Evolutionary conservation across 2,797 vertebrate genomes (phyloP), one percentile per base, ranked within the genome.

Genomic region (Anguilla megastoma): DNA sequence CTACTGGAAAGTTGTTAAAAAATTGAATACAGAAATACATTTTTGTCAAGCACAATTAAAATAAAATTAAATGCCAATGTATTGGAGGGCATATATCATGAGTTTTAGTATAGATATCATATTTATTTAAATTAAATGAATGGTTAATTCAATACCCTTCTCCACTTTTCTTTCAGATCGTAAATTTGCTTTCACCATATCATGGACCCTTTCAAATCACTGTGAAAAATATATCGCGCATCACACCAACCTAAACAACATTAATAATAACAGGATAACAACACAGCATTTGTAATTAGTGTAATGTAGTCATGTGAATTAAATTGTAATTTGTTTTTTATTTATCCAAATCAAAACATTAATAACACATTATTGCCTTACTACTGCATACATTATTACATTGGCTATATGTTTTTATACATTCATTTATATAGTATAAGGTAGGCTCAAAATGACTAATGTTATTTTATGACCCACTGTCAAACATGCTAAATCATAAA

Each of bases 131-230:
- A 33, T 27, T 12, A 30, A 71, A 71, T 71, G 4, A 33, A 71
- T 71, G 9, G 10, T 12, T 71, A 30, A 33, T 71, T 71, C 8
- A 12, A 71, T 33, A 71, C 27, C 27, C 27, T 71, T 71, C 27
- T 27, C 74, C 36, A 76, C 12, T 76, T 76, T 76, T 76, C 74
- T 76, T 76, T 76, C 74, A 76, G 74, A 36, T 76, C 4, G 16
- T 41, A 21, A 16, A 41, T 76, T 36, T 18, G 0, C 0, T 76
- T 18, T 3, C 1, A 3, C 74, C 14, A 41, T 41, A 41, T 76
- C 12, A 16, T 18, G 14, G 14, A 74, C 2, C 27, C 33, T 41
- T 18, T 41, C 2, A 2, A 16, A 14, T 76, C 74, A 5, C 33
- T 21, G 74, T 76, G 74, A 76, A 41, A 76, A 76, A 21, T 41